Base-by-base conservation (phyloP, 2,113 vertebrate genomes). In the Thunnus thynnus region DNA sequence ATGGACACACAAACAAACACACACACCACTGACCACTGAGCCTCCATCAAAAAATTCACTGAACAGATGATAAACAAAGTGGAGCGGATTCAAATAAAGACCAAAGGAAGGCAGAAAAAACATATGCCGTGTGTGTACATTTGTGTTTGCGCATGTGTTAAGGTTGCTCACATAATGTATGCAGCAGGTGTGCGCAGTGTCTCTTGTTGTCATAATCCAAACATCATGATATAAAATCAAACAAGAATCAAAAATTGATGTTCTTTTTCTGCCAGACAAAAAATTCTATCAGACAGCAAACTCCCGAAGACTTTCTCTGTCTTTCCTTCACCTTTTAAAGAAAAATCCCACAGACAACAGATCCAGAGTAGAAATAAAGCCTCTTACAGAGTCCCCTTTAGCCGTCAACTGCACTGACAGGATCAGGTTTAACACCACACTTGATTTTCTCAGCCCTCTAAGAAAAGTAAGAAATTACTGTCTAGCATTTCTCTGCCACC, bases 391-490 rank as follows among this genome's bases (percentile, higher is more conserved):
- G 88, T 83, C 82, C 77, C 86, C 84, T 91, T 88, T 82, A 90
- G 86, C 76, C 74, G 46, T 88, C 92, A 84, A 81, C 78, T 58
- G 80, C 83, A 47, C 74, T 85, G 90, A 86, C 86, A 72, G 85
- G 92, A 90, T 92, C 89, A 91, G 82, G 84, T 91, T 92, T 87
- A 91, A 92, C 82, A 84, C 82, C 48, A 30, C 78, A 78, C 88
- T 91, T 90, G 81, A 90, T 89, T 89, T 87, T 71, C 71, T 78
- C 83, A 92, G 70, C 72, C 79, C 65, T 76, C 73, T 30, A 76
- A 77, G 81, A 86, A 85, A 89, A 78, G 84, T 88, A 63, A 80
- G 78, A 82, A 84, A 84, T 80, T 79, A 84, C 67, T 85, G 77
- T 82, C 48, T 76, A 14, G 77, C 65, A 62, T 86, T 82, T 85